These are phyloP conservation scores for Acinonyx jubatus DNA, from an alignment of 2,113 vertebrate genomes.

Conservation along the genomic window DNA sequence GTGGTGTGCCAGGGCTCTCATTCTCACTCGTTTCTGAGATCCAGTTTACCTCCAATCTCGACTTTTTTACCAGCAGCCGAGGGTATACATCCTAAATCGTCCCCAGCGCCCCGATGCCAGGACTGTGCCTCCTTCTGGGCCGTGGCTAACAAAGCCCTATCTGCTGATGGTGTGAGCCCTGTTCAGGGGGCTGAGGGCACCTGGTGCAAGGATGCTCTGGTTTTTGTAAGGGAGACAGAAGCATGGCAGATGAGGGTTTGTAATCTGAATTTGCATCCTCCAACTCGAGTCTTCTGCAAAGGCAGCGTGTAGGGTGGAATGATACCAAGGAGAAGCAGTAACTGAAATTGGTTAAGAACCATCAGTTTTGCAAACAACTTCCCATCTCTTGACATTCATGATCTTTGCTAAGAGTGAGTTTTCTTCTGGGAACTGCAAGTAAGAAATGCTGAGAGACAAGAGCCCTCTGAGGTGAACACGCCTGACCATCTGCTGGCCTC, in stretches of 20 bases:
- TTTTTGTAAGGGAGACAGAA: not conserved
- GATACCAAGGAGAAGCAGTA: not conserved
- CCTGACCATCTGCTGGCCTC: not conserved
- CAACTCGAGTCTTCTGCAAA: not conserved
- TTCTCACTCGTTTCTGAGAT: not conserved
- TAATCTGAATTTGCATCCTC: not conserved
- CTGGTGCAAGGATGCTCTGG: not conserved
- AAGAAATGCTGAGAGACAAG: not conserved
- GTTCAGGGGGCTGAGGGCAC: not conserved
- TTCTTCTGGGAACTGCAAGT: not conserved
- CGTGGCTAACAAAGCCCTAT: rapidly evolving
- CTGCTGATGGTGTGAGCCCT: not conserved
- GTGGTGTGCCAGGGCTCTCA: not conserved
- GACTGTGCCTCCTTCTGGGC: not conserved
- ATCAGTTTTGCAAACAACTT: not conserved
- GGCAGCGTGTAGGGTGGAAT: rapidly evolving
- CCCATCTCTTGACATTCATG: not conserved
- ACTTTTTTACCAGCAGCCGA: not conserved
- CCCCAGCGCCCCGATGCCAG: too few relatives aligned
- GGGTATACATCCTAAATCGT: not conserved
- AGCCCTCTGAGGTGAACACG: not conserved
- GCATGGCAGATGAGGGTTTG: not conserved
- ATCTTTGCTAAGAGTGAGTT: not conserved
- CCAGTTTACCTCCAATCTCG: not conserved
- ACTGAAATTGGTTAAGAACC: not conserved